Percentiles rank a stretch among this genome's conserved stretches.
These are phyloP conservation scores for Parthenolecanium corni DNA, from an alignment of 2,888 invertebrate species.

Conservation along the genomic window DNA sequence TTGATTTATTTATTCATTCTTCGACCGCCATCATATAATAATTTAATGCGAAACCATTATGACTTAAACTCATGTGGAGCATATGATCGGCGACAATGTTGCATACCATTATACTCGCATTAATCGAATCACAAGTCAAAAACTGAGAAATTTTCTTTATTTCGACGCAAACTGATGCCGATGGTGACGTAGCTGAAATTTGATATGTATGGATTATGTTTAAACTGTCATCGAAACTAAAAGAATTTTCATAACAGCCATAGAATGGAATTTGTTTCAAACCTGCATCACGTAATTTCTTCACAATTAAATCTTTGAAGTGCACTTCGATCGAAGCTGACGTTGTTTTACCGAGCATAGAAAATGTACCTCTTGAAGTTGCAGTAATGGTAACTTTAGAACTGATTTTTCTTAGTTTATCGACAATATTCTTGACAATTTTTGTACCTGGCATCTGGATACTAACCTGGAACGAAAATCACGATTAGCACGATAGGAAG, in stretches of 20 bases:
- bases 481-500: too few species aligned
- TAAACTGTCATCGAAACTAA: too few species aligned
- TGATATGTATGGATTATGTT: too few species aligned
- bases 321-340: slow-evolving; percentile 69
- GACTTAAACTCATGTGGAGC: slow-evolving; percentile 44
- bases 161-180: slow-evolving; percentile 54
- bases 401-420: slow-evolving; percentile 70
- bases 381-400: slow-evolving; percentile 59
- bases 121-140: slow-evolving; percentile 63
- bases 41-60: slow-evolving; percentile 18
- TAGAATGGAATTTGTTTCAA: background rate
- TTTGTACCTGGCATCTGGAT: slow-evolving; percentile 67
- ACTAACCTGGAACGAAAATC: slow-evolving; percentile 50
- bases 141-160: slow-evolving; percentile 69
- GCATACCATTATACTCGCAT: slow-evolving; percentile 59
- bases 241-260: too few species aligned
- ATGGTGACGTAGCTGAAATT: slow-evolving; percentile 37
- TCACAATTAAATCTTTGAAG: slow-evolving; percentile 60
- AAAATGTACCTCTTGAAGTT: slow-evolving; percentile 56
- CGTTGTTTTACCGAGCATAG: slow-evolving; percentile 65
- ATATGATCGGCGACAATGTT: slow-evolving; percentile 62
- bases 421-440: slow-evolving; percentile 63
- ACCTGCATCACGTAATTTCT: background rate
- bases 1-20: too few species aligned
- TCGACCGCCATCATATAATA: slow-evolving; percentile 14